These are phyloP conservation scores for Erythrocebus patas DNA, from an alignment of 2,113 vertebrate species.

Conservation along the genomic window DNA sequence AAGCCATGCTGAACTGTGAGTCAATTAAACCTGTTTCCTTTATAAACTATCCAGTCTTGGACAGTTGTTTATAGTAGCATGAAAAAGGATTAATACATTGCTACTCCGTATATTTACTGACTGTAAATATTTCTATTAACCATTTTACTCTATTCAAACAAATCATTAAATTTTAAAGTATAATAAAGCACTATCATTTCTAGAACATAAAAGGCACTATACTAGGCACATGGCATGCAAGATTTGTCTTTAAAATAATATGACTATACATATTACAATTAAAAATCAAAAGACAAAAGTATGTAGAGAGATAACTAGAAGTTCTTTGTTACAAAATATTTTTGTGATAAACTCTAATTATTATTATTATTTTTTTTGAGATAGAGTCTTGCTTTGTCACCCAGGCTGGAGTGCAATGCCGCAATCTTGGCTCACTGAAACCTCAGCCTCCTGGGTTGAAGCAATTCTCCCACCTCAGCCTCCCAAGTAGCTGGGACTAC, in stretches of 20 bases:
- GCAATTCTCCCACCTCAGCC: too few species aligned
- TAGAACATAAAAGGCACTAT: not conserved
- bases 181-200: not conserved
- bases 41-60: too few species aligned
- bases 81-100: too few species aligned
- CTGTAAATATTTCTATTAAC: not conserved
- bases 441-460: too few species aligned
- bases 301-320: not conserved
- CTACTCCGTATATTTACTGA: not conserved
- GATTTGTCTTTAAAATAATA: not conserved
- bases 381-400: too few species aligned
- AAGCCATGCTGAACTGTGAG: too few species aligned
- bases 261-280: not conserved
- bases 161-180: not conserved
- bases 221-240: not conserved
- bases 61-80: too few species aligned
- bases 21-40: too few species aligned
- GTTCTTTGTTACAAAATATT: not conserved
- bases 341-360: not conserved
- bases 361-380: too few species aligned
- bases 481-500: too few species aligned
- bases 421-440: too few species aligned
- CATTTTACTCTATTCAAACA: slow-evolving; percentile 35
- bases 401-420: too few species aligned
- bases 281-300: not conserved